Evolutionary conservation across 2,797 vertebrate species (phyloP), one percentile per base, ranked within the genome.

Genomic region (Momotus momota): DNA sequence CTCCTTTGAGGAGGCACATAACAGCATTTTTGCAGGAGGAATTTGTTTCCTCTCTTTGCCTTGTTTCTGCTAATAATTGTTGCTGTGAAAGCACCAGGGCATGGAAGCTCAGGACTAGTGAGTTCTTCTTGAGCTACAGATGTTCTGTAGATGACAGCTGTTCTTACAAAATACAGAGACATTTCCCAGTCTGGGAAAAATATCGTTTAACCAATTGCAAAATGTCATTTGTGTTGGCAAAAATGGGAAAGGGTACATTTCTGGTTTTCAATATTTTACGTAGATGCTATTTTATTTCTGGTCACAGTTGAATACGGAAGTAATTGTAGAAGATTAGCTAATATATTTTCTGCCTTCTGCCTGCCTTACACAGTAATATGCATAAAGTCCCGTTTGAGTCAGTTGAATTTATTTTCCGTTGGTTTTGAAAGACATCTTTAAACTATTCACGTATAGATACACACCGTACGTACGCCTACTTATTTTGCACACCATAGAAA

Each of bases 61-160:
- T 40, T 86, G 61, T 71, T 83, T 92, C 62, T 95, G 82, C 54
- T 43, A 69, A 66, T 93, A 90, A 74, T 88, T 78, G 58, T 89
- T 81, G 35, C 52, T 78, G 33, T 89, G 91, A 81, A 88, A 88
- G 58, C 58, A 86, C 33, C 23, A 65, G 73, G 54, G 58, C 58
- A 70, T 27, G 58, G 86, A 88, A 81, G 58, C 43, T 75, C 60
- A 27, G 2, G 4, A 54, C 49, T 55, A 35, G n/a, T 75, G 74
- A 91, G 69, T 88, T 83, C 60, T 83, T 86, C 74, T 81, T 65
- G 17, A 85, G 67, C 55, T 91, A 48, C 45, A 81, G 40, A 78
- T 86, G n/a, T 79, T 91, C 74, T 51, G 35, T 80, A 67, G 54
- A 22, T 86, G 80, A 71, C 49, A 91, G 18, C 58, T 88, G 1